These are phyloP conservation scores for Clunio marinus DNA, from an alignment of 2,888 invertebrate species.

Conservation along the genomic window DNA sequence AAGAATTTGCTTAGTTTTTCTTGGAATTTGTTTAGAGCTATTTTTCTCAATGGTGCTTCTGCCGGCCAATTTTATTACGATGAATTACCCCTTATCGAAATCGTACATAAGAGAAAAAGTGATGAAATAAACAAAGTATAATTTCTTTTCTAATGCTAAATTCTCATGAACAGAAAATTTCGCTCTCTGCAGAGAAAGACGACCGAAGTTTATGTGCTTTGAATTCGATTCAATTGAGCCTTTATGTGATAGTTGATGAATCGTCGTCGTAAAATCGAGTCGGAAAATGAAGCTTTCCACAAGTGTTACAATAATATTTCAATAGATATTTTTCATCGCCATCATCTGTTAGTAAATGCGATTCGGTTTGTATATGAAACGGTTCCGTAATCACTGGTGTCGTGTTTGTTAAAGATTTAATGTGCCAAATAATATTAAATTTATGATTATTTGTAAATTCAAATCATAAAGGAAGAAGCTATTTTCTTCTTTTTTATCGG, in stretches of 20 bases:
- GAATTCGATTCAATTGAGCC: not conserved
- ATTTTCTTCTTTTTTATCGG: not conserved
- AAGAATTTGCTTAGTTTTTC: too few species aligned
- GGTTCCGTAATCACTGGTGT: not conserved
- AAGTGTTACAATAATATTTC: not conserved
- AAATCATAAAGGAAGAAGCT: too few species aligned
- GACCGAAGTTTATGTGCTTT: too few species aligned
- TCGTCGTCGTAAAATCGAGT: not conserved
- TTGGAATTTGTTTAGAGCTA: too few species aligned
- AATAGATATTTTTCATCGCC: not conserved
- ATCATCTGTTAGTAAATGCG: not conserved
- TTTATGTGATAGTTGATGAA: conserved; percentile 18
- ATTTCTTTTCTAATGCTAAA: too few species aligned
- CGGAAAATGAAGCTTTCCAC: conserved; percentile 5
- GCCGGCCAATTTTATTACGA: too few species aligned
- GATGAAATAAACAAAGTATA: too few species aligned
- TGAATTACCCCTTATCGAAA: too few species aligned
- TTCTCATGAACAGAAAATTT: not conserved
- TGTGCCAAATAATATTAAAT: not conserved
- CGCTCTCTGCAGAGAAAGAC: not conserved
- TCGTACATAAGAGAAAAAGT: too few species aligned
- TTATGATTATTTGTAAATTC: conserved; percentile 5
- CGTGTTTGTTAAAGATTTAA: not conserved
- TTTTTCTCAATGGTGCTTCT: too few species aligned
- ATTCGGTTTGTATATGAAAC: not conserved